phyloP scores from a whole-genome alignment of 2,888 invertebrate species.

The Brenthis daphne region DNA sequence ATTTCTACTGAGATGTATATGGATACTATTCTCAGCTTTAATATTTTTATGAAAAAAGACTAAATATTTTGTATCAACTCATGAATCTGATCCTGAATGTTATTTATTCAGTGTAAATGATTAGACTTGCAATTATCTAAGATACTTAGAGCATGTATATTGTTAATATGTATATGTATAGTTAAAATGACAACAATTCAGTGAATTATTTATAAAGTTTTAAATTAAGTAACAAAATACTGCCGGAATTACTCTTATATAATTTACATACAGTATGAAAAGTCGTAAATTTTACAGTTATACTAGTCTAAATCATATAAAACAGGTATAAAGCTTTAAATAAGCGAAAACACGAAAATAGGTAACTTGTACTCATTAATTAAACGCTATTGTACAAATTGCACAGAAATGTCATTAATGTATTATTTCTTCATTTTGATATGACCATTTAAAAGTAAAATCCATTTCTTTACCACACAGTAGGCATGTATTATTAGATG shows the following conservation, averaged over 20 bases:
- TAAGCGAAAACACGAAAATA: conserved; percentile 13
- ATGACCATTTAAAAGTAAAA: neutral
- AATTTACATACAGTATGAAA: neutral
- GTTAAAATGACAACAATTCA: conserved; percentile 28
- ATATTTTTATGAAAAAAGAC: conserved; percentile 32
- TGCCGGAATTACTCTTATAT: conserved; percentile 42
- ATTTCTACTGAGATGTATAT: conserved; percentile 28
- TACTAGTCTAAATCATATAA: conserved; percentile 18
- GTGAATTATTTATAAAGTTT: conserved; percentile 26
- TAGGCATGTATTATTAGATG: conserved; percentile 14
- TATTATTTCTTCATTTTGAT: neutral
- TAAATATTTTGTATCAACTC: conserved; percentile 27
- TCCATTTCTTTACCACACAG: neutral
- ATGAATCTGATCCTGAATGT: conserved; percentile 22
- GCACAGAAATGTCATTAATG: neutral
- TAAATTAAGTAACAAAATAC: conserved; percentile 37
- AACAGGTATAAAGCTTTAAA: conserved; percentile 34
- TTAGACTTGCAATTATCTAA: conserved; percentile 35
- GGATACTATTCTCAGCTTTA: conserved; percentile 31
- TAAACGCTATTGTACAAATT: neutral
- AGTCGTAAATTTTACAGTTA: conserved; percentile 9
- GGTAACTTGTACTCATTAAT: conserved; percentile 4
- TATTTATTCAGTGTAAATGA: conserved; percentile 29
- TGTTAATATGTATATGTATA: conserved; percentile 33
- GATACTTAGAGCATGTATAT: conserved; percentile 41